phyloP scores from a whole-genome alignment of 2,888 invertebrate genomes.

The Perithous albicinctus region DNA sequence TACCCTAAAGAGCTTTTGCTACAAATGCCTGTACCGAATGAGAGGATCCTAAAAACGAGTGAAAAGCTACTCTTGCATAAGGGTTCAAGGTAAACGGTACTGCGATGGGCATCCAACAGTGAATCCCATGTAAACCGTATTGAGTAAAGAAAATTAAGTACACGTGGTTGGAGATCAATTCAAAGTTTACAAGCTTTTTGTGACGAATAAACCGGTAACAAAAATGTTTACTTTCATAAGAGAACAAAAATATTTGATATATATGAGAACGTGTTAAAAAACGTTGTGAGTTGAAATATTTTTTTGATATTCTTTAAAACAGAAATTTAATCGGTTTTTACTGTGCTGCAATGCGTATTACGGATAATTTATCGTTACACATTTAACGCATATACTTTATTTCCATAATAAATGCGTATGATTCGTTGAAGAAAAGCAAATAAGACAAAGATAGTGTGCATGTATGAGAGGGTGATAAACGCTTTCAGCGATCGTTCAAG shows the following conservation, averaged over 20 bases:
- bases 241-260: not conserved
- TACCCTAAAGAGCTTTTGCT: constrained; percentile 35
- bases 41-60: constrained; percentile 9
- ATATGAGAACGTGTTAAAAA: not conserved
- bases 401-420: too few relatives aligned
- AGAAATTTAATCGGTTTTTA: too few relatives aligned
- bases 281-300: not conserved
- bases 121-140: too few relatives aligned
- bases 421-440: constrained; percentile 2
- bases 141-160: not conserved
- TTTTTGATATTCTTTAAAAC: too few relatives aligned
- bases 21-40: constrained; percentile 17
- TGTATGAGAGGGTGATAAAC: constrained; percentile 7
- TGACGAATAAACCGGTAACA: not conserved
- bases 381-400: too few relatives aligned
- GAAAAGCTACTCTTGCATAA: not conserved
- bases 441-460: constrained; percentile 1
- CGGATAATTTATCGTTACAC: not conserved
- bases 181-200: not conserved
- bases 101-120: not conserved
- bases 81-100: not conserved
- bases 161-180: not conserved
- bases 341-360: too few relatives aligned
- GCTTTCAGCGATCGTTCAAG: constrained; percentile 71
- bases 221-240: not conserved